Evolutionary conservation across 2,888 invertebrate genomes (phyloP), one percentile per base, ranked within the genome.

Genomic region (Nomada ruficornis): DNA sequence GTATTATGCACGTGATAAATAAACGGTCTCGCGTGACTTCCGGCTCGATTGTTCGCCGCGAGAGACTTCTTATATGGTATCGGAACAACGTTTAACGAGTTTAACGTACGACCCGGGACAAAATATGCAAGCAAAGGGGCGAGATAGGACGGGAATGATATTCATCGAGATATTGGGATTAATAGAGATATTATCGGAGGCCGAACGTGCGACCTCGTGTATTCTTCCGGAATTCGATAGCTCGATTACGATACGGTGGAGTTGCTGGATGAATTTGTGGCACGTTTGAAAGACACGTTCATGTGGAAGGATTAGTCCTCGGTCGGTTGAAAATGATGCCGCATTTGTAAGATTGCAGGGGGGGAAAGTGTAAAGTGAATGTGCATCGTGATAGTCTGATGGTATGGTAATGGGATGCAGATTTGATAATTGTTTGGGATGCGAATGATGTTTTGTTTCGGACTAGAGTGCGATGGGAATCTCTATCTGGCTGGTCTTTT

Each of bases 11-110:
- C 62, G 44, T 50, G 72, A 79, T 80, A 80, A 80, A 80, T 80
- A 80, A 72, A 79, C 62, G 72, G 72, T 18, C 47, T 80, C 80
- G 72, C 80, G 80, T 80, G 80, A 80, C 80, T 72, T 80, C 80
- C 72, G 67, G 80, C 54, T 70, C 59, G 65, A 65, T 79, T 52
- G 60, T 62, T 62, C 50, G 55, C 11, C 47, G 55, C 60, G n/a
- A 65, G 47, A 47, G 11, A 67, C 55, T 44, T 47, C 54, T 50
- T 57, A 11, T 13, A 23, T 29, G 9, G 13, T 36, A 20, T 60
- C 18, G 70, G 52, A 20, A 50, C 47, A n/a, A 15, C 15, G 60
- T 18, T 60, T 18, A 42, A 9, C 36, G 3, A 10, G 20, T 20
- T 52, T 18, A 62, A 15, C 47, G n/a, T 11, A 29, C 36, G n/a